Evolutionary conservation across 2,113 vertebrate species (phyloP).

Genomic region (Anhinga rufa): DNA sequence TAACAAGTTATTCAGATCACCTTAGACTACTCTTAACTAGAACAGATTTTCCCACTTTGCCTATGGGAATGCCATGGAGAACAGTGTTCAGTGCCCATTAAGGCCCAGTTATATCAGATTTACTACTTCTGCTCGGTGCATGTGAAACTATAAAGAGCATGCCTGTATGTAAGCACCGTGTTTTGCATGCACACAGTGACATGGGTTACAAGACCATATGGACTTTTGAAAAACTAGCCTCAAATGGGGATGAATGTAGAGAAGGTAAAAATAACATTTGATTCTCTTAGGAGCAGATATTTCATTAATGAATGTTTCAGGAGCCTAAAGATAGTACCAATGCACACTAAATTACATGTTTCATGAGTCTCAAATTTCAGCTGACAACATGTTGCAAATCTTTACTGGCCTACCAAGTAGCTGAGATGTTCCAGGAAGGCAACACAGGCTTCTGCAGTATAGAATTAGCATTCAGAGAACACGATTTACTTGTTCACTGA

Average conservation of each 20-base stretch:
- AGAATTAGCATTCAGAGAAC: not conserved
- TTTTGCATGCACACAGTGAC: not conserved
- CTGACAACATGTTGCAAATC: not conserved
- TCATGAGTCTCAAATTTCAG: not conserved
- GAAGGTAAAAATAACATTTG: not conserved
- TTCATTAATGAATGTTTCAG: not conserved
- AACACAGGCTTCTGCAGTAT: not conserved
- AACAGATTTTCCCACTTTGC: not conserved
- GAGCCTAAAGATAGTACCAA: not conserved
- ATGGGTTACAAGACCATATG: not conserved
- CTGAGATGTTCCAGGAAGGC: not conserved
- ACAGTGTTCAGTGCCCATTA: not conserved
- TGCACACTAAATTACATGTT: not conserved
- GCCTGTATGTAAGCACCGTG: not conserved
- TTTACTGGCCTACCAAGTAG: not conserved
- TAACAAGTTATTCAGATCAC: not conserved
- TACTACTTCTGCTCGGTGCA: not conserved
- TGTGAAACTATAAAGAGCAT: not conserved
- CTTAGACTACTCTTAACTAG: not conserved
- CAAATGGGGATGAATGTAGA: not conserved
- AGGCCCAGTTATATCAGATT: not conserved
- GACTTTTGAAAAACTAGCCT: not conserved
- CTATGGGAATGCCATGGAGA: not conserved
- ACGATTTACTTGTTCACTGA: not conserved
- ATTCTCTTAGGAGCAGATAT: not conserved